Base-by-base conservation (phyloP, 1,140 invertebrate species). In the Vanessa atalanta region DNA sequence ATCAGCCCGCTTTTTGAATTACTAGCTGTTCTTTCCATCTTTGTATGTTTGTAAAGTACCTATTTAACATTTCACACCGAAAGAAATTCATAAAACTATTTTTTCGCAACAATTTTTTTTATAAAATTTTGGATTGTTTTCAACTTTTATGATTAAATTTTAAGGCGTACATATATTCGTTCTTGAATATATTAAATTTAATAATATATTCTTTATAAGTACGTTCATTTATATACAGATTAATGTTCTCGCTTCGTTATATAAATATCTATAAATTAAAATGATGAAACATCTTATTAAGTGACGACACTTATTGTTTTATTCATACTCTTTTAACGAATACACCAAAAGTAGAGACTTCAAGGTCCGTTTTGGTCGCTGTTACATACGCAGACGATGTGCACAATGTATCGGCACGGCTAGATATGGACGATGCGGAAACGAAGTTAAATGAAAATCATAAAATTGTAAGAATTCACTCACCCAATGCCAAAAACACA, bases 311-410 rank as follows among this genome's bases (percentile, higher is more conserved):
- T 64, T 55, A 51, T 69, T 68, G 65, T 74, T 74, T 69, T 69
- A 74, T 74, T 74, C 72, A 74, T 74, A 74, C 60, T 74, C 64
- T 68, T 72, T 69, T 63, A 31, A 74, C 50, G 16, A 37, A 74
- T 57, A 20, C 50, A 43, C 72, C 72, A 74, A 74, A 74, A 69
- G 50, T 31, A 65, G 66, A n/a, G 12, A 23, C 50, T 50, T 51
- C 72, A 74, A 74, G 72, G 72, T 20, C 65, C 48, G 48, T 20
- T 47, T 66, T 53, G 53, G 55, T 57, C 37, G 57, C 3, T 23
- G 26, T 12, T 16, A 61, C 16, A 26, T 61, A 37, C 57, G 12
- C 57, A 37, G 57, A n/a, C 31, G 31, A 61, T 61, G 12, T 61
- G 14, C 20, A 23, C 55, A 57, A 26, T 57, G 23, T 57, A 57